Evolutionary conservation across 2,113 vertebrate species (phyloP), one percentile per base, ranked within the genome.

Genomic region (Sisor rabdophorus): DNA sequence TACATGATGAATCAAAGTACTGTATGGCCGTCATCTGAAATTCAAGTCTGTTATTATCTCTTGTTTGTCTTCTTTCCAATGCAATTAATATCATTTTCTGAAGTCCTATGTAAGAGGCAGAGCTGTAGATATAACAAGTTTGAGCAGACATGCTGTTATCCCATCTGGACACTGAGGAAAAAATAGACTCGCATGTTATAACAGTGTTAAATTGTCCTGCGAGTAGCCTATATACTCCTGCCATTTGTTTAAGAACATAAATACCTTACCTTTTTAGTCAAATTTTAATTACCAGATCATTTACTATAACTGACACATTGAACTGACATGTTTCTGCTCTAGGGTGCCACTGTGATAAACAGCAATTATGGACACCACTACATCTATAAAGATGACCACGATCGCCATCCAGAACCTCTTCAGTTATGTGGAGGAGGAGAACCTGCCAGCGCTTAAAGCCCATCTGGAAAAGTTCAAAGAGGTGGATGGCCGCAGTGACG

Each of bases 381-480:
- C 88, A 2, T 87, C 87, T 70, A 85, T 79, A 75, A 96, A 92
- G 85, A 99, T 99, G 97, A 96, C 96, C 20, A 94, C 95, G 15
- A 89, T 98, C 77, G 89, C 95, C 88, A 94, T 93, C 85, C 96
- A 98, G 91, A 98, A 95, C 85, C 93, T 99, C 56, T 93, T 98
- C 81, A 92, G 93, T 80, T 96, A 97, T 0, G 96, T 98, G 55
- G 97, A 99, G 87, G 96, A 99, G 88, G 97, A 97, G 81, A 98
- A 99, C 76, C 92, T 99, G 86, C 80, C 91, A 8, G 97, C 94
- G 4, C 87, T 99, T 75, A 95, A 92, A 80, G 87, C 92, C 0
- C 92, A 98, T 60, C 93, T 99, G 76, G 97, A 99, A 80, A 98
- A 98, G 65, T 98, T 95, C 89, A 97, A 95, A 86, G 96, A 98